Evolutionary conservation across 2,797 vertebrate species (phyloP).

Genomic region (Pagetopsis macropterus): DNA sequence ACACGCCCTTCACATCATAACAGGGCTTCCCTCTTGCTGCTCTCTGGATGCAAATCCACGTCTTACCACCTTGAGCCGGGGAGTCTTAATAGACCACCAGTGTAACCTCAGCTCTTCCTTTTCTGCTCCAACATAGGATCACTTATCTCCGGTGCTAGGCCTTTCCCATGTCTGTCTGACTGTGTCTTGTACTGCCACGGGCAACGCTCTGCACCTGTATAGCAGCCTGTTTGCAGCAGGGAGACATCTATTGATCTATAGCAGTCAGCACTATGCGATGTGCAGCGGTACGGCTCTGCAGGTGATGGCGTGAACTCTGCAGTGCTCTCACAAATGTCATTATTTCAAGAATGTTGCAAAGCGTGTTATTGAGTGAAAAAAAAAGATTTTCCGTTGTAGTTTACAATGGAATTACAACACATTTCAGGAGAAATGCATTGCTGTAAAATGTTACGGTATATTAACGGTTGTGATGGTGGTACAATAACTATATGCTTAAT

Average conservation of each 20-base stretch:
- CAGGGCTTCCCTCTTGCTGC: slow-evolving; percentile 64
- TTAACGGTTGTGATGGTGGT: slow-evolving; percentile 45
- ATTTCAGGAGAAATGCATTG: slow-evolving; percentile 52
- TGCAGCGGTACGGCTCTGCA: slow-evolving; percentile 30
- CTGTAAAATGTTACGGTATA: slow-evolving; percentile 48
- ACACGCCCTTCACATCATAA: slow-evolving; percentile 70
- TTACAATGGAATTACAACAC: slow-evolving; percentile 21
- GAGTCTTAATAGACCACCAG: slow-evolving; percentile 25
- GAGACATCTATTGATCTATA: slow-evolving; percentile 44
- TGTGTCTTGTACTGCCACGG: slow-evolving; percentile 43
- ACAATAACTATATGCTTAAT: slow-evolving; percentile 54
- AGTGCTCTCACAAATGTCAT: slow-evolving; percentile 28
- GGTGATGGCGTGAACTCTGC: slow-evolving; percentile 31
- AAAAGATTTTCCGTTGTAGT: slow-evolving; percentile 27
- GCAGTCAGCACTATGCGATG: slow-evolving; percentile 36
- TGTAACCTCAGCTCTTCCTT: slow-evolving; percentile 63
- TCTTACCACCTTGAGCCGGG: slow-evolving; percentile 38
- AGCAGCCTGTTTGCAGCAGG: slow-evolving; percentile 39
- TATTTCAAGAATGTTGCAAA: slow-evolving; percentile 27
- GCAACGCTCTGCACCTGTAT: slow-evolving; percentile 40
- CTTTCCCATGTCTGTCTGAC: slow-evolving; percentile 31
- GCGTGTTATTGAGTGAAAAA: background rate
- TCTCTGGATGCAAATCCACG: slow-evolving; percentile 41
- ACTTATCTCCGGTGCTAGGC: slow-evolving; percentile 55
- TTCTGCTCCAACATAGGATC: slow-evolving; percentile 25